phyloP scores from a whole-genome alignment of 2,797 vertebrate genomes.

The Brachymystax lenok region DNA sequence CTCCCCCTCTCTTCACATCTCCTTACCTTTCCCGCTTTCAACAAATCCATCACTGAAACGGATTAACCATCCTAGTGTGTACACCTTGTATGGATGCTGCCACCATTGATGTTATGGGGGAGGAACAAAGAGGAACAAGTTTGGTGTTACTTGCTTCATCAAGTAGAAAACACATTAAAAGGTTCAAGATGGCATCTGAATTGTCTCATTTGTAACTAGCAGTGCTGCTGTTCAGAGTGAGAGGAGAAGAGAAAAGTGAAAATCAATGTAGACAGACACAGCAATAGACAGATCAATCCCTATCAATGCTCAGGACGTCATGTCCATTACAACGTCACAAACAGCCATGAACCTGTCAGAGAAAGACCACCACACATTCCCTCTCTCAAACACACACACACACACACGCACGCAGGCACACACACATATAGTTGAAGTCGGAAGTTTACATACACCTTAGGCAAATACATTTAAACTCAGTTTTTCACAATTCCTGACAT shows the following conservation, averaged over 20 bases:
- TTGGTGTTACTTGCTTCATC: too few relatives aligned
- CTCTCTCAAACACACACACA: too few relatives aligned
- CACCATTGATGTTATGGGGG: not conserved
- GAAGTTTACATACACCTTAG: too few relatives aligned
- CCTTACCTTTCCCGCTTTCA: not conserved
- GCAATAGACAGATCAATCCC: not conserved
- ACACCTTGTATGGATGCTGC: not conserved
- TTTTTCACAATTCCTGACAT: not conserved
- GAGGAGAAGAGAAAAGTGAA: not conserved
- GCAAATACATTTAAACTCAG: not conserved
- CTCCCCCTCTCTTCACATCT: too few relatives aligned
- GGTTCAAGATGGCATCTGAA: not conserved
- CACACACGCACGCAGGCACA: too few relatives aligned
- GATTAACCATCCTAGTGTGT: not conserved
- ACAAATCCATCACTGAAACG: not conserved
- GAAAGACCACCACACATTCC: not conserved
- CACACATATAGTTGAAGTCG: too few relatives aligned
- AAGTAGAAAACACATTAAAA: too few relatives aligned
- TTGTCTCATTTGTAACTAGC: not conserved
- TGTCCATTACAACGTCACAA: not conserved
- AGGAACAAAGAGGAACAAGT: too few relatives aligned
- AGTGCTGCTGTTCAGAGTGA: not conserved
- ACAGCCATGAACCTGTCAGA: not conserved
- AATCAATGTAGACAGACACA: not conserved
- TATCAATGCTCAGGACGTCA: too few relatives aligned